Conservation (phyloP, 2,797 vertebrate species). For the Delichon dasypus region DNA sequence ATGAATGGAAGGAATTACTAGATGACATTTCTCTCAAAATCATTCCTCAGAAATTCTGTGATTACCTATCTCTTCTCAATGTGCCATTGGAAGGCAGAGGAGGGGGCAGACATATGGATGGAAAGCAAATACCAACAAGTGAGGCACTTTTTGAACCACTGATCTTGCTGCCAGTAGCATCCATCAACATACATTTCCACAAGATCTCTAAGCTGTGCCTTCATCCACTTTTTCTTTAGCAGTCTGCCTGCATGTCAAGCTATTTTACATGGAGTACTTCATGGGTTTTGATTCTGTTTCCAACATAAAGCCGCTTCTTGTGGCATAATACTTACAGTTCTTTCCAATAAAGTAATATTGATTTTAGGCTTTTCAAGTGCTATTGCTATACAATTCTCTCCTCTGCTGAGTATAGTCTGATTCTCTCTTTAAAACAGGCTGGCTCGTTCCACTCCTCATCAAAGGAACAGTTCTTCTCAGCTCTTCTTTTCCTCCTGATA, state of each 20-base stretch:
- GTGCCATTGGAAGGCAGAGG: background rate
- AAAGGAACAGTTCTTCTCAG: constrained; percentile 33
- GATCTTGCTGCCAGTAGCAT: background rate
- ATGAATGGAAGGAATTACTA: background rate
- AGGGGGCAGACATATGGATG: background rate
- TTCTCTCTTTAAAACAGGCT: constrained; percentile 6
- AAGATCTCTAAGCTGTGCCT: background rate
- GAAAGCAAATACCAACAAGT: background rate
- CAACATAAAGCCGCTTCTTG: background rate
- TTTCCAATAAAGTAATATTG: constrained; percentile 32
- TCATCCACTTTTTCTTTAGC: background rate
- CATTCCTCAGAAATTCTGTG: background rate
- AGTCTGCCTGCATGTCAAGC: background rate
- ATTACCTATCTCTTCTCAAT: constrained; percentile 3
- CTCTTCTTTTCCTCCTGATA: constrained; percentile 19
- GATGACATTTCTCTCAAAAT: constrained; percentile 22
- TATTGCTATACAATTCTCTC: background rate
- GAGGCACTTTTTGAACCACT: background rate
- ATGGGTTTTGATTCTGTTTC: constrained; percentile 13
- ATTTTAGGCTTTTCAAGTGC: constrained; percentile 37
- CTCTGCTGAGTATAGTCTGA: background rate
- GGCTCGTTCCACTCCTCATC: constrained; percentile 14
- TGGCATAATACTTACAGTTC: constrained; percentile 1
- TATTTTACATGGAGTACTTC: constrained; percentile 35
- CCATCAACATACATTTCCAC: background rate